Evolutionary conservation across 2,113 vertebrate species (phyloP).

Genomic region (Anoplopoma fimbria): DNA sequence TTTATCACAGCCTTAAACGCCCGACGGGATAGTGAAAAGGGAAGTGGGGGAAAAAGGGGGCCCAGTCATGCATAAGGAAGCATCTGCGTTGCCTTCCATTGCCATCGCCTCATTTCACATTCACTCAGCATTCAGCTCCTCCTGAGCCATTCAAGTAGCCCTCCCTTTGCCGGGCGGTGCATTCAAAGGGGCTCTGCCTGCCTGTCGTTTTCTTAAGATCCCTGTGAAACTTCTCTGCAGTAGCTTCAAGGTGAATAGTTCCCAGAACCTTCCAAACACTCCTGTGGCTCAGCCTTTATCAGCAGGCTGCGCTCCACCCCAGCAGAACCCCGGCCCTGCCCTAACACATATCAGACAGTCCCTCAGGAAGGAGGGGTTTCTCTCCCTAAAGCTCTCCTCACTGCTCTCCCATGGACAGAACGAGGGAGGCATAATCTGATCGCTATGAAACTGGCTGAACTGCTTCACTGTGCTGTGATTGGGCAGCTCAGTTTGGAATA

Average conservation of each 20-base stretch:
- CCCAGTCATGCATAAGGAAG: conserved; percentile 71
- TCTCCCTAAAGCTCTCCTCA: conserved; percentile 17
- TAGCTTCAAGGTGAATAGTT: conserved; percentile 50
- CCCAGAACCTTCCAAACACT: conserved; percentile 44
- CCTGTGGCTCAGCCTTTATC: conserved; percentile 58
- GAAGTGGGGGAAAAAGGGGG: conserved; percentile 54
- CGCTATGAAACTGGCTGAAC: conserved; percentile 1
- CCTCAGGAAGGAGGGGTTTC: conserved; percentile 21
- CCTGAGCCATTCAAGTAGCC: conserved; percentile 69
- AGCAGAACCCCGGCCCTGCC: conserved; percentile 16
- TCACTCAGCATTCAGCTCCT: conserved; percentile 65
- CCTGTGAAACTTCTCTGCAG: conserved; percentile 57
- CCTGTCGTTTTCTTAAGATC: conserved; percentile 62
- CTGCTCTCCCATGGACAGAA: background rate
- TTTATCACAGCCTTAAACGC: conserved; percentile 61
- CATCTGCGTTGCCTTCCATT: conserved; percentile 46
- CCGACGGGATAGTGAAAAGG: conserved; percentile 53
- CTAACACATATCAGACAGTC: conserved; percentile 24
- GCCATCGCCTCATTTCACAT: conserved; percentile 69
- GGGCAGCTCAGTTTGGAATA: conserved; percentile 15
- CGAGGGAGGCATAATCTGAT: conserved; percentile 16
- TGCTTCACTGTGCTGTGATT: conserved; percentile 20
- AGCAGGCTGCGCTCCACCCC: conserved; percentile 26
- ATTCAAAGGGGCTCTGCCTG: conserved; percentile 66
- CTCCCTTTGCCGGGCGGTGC: conserved; percentile 51